Evolutionary conservation across 2,113 vertebrate genomes (phyloP).

Genomic region (Rissa tridactyla): DNA sequence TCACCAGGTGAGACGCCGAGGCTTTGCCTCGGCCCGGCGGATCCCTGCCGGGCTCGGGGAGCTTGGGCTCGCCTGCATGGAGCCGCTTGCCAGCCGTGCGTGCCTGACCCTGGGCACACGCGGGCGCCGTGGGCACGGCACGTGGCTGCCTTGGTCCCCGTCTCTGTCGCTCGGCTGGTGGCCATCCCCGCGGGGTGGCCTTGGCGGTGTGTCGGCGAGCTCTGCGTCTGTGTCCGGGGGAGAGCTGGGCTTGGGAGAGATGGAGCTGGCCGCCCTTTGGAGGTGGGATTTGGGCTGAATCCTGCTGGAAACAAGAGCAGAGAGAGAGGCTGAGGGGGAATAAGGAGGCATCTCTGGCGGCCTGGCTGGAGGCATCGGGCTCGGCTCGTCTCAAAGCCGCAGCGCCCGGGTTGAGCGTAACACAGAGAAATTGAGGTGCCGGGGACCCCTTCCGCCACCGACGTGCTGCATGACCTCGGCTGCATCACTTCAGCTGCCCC

Average conservation of each 20-base stretch:
- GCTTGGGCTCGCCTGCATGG: not conserved
- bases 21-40: not conserved
- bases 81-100: not conserved
- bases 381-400: not conserved
- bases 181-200: not conserved
- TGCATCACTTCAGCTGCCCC: not conserved
- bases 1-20: conserved; percentile 29
- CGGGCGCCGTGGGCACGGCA: not conserved
- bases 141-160: not conserved
- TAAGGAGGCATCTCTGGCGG: not conserved
- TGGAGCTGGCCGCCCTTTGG: not conserved
- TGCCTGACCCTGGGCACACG: not conserved
- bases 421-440: accelerated
- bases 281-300: not conserved
- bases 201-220: not conserved
- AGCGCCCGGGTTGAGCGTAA: accelerated
- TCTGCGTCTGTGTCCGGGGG: not conserved
- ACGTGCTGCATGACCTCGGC: not conserved
- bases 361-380: not conserved
- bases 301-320: not conserved
- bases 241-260: not conserved
- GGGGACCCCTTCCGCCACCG: not conserved
- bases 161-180: not conserved
- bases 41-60: not conserved
- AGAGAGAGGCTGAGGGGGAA: not conserved